These are phyloP conservation scores for Cyclargus thomasi DNA, from an alignment of 1,140 invertebrate species.

Conservation along the genomic window DNA sequence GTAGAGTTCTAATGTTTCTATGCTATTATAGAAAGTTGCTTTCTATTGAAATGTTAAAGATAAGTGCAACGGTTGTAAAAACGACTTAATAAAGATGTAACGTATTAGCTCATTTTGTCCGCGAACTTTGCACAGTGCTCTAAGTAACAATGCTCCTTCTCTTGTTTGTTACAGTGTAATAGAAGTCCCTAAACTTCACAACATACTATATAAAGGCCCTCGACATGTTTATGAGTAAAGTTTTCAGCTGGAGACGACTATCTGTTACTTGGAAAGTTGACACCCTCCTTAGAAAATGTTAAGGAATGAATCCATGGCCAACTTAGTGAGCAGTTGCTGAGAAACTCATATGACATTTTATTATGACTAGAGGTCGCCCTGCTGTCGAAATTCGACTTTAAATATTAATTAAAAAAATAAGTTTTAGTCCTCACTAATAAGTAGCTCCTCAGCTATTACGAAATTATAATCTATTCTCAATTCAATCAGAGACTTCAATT, in stretches of 20 bases:
- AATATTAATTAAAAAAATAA: no score
- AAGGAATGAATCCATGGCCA: slow-evolving; percentile 25
- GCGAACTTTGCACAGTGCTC: background rate
- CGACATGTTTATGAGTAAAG: slow-evolving; percentile 55
- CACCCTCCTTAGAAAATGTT: slow-evolving; percentile 30
- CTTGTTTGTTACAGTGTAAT: slow-evolving; percentile 20
- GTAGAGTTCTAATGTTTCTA: no score
- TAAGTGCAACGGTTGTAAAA: no score
- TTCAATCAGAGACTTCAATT: no score
- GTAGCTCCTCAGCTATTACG: no score
- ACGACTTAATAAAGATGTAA: background rate
- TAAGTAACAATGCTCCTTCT: slow-evolving; percentile 6
- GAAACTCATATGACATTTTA: slow-evolving; percentile 9
- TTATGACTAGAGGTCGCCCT: background rate
- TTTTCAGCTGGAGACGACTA: slow-evolving; percentile 40
- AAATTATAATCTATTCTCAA: no score
- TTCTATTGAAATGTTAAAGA: no score
- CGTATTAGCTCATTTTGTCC: background rate
- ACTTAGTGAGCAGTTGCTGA: slow-evolving; percentile 19
- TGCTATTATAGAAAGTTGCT: no score
- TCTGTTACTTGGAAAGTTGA: slow-evolving; percentile 39
- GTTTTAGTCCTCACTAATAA: no score
- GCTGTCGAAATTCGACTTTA: no score
- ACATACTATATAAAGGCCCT: slow-evolving; percentile 42
- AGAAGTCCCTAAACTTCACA: slow-evolving; percentile 20